Evolutionary conservation across 2,113 vertebrate species (phyloP), one percentile per base, ranked within the genome.

Genomic region (Promerops cafer): DNA sequence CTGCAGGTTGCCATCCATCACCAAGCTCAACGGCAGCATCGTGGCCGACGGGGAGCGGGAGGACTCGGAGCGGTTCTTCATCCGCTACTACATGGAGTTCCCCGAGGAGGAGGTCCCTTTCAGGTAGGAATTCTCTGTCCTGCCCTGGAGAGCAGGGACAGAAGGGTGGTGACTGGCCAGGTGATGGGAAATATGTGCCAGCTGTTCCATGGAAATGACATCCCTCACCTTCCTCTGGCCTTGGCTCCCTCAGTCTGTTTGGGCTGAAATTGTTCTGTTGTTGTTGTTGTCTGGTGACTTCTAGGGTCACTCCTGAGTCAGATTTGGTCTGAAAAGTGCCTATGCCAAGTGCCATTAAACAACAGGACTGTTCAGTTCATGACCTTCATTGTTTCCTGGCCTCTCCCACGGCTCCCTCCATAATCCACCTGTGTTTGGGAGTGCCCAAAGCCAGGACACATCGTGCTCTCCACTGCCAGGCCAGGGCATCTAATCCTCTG

Each of bases 61-160:
- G 94, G 99, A 99, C 76, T 99, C 99, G 0, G 99, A 99, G 96
- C 98, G 99, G 23, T 99, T 99, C 97, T 99, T 99, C 97, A 99
- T 99, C 92, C 98, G 99, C 27, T 99, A 99, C 53, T 98, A 99
- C 94, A 98, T 99, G 95, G 98, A 99, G 89, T 97, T 97, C 57
- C 98, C 99, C 0, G 98, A 99, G 63, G 98, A 98, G 79, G 98
- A 99, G 87, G 98, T 98, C 5, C 98, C 99, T 5, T 97, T 98
- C 97, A 99, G 99, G 99, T 99, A 93, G 83, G 94, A 59, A 5
- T 10, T 33, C 39, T 19, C 39, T 64, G 63, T 14, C 2, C 1
- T 65, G 65, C 19, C 20, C 6, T 13, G 37, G 44, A 65, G 49
- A 71, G 61, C 37, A 45, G 71, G 54, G 44, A 4, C 44, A 81